Evolutionary conservation across 2,797 vertebrate species (phyloP).

Genomic region (Chaetodon trifasciatus): DNA sequence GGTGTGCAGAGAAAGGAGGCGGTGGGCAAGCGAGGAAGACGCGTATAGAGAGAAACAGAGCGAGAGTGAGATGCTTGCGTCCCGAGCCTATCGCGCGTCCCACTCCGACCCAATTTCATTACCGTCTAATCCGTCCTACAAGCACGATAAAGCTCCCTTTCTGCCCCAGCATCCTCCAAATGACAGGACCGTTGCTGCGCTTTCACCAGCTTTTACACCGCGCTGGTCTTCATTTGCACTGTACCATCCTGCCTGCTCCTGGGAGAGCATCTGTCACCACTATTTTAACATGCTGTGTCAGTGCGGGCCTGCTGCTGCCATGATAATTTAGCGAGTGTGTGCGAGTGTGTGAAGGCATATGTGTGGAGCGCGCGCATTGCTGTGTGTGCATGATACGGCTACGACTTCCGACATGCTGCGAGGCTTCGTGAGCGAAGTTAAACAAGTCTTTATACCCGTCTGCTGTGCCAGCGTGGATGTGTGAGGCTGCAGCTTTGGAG

Average conservation of each 20-base stretch:
- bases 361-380: not conserved
- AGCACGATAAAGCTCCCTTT: constrained; percentile 35
- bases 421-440: constrained; percentile 48
- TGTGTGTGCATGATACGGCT: constrained; percentile 26
- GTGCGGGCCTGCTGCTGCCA: constrained; percentile 55
- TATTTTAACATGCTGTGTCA: constrained; percentile 59
- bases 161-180: constrained; percentile 11
- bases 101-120: constrained; percentile 59
- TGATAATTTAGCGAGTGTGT: constrained; percentile 33
- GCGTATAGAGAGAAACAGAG: constrained; percentile 16
- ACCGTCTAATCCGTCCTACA: constrained; percentile 41
- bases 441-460: constrained; percentile 38
- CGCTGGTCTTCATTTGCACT: constrained; percentile 56
- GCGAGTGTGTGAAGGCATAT: constrained; percentile 23
- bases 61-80: constrained; percentile 24
- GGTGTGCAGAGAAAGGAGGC: constrained; percentile 24
- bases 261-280: constrained; percentile 61
- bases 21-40: constrained; percentile 28
- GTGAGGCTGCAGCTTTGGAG: constrained; percentile 35
- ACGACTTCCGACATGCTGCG: constrained; percentile 33
- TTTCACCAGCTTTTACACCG: constrained; percentile 48
- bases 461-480: constrained; percentile 36
- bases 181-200: constrained; percentile 17
- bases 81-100: constrained; percentile 37
- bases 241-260: constrained; percentile 42